Base-by-base conservation (phyloP, 2,888 invertebrate species). In the Drosophila affinis region DNA sequence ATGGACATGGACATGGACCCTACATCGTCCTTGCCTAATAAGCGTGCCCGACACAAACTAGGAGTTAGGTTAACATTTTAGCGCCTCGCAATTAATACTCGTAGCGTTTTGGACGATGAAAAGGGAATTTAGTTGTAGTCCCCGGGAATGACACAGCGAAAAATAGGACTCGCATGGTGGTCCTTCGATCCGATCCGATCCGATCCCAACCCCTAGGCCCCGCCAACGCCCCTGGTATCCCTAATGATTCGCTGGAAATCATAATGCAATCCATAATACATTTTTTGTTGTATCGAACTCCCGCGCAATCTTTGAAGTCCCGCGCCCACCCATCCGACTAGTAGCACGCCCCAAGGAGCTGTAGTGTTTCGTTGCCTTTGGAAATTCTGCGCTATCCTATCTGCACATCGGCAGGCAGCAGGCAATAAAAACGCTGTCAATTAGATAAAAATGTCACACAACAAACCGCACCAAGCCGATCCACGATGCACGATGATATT, bases 381-480 rank as follows among this genome's bases (percentile, higher is more conserved):
- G 46, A 39, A 21, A 72, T 70, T 79, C 79, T 69, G 71, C 70
- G 69, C 59, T 65, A 48, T 51, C 49, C 51, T 65, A 51, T 57
- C 34, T 39, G 39, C 39, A 39, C 14, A 39, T 39, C 39, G 39
- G n/a, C 39, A 39, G 39, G 39, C 39, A 39, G n/a, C 39, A 39
- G 14, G 77, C 83, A 78, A 82, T 86, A 81, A 87, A 69, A 82
- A 85, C 79, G 70, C 76, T 90, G 89, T 84, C 89, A 90, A 91
- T 89, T 89, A 90, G 90, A 91, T 90, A 90, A 91, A 89, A 90
- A 91, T 91, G 91, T 90, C 91, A 90, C 90, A 90, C 91, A 90
- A 90, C 90, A 91, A 90, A 86, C 89, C 79, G 82, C 87, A 81
- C 75, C 77, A 68, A 58, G 68, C 61, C 61, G 29, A 49, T 46